Evolutionary conservation across 2,888 invertebrate genomes (phyloP).

Genomic region (Tupiocoris notatus): DNA sequence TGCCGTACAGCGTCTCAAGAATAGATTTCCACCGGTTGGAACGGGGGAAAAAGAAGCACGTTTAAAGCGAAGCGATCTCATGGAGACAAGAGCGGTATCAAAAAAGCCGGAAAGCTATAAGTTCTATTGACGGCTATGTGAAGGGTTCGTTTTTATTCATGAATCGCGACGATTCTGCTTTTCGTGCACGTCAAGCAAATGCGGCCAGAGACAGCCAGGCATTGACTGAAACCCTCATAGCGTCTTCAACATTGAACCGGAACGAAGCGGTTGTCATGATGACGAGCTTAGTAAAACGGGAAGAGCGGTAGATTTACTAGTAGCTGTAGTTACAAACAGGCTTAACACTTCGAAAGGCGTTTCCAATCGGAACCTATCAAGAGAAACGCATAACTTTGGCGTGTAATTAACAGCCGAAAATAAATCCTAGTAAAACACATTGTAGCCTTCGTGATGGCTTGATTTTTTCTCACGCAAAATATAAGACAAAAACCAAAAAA

Average conservation of each 20-base stretch:
- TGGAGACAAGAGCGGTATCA: neutral
- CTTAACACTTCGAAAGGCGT: no score
- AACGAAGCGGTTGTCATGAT: neutral
- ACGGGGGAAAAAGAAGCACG: neutral
- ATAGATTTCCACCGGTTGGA: neutral
- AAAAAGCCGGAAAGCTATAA: neutral
- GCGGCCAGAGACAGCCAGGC: neutral
- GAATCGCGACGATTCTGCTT: neutral
- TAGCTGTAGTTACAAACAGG: no score
- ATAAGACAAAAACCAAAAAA: no score
- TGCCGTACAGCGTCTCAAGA: neutral
- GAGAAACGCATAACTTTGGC: no score
- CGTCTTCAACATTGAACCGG: neutral
- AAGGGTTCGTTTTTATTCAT: neutral
- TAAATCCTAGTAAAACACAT: no score
- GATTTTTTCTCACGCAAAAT: no score
- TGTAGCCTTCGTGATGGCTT: no score
- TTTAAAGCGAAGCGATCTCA: neutral
- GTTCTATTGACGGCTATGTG: neutral
- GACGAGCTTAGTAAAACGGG: no score
- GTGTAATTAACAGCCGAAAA: no score
- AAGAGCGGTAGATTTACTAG: no score
- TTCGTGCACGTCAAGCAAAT: neutral
- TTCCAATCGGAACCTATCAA: no score
- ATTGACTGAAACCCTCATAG: neutral